phyloP scores from a whole-genome alignment of 2,888 invertebrate species.

The Eumacrocentrus americanus region DNA sequence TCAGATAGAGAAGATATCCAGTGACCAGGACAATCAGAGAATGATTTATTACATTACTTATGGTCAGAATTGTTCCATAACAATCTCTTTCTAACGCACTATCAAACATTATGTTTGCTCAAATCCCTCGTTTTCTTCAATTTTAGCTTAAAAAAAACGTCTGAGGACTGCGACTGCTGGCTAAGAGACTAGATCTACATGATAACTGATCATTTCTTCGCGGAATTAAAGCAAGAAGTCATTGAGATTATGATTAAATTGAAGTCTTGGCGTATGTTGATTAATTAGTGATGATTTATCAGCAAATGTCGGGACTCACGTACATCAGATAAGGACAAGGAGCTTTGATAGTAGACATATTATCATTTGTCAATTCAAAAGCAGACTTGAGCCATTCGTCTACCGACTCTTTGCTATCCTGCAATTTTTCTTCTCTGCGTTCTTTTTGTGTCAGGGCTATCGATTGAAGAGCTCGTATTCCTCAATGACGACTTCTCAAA shows the following conservation, averaged over 20 bases:
- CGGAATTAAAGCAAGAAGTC: not conserved
- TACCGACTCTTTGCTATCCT: too few relatives aligned
- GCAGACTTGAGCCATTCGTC: too few relatives aligned
- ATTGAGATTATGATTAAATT: not conserved
- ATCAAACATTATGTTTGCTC: not conserved
- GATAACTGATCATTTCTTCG: not conserved
- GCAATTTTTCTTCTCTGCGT: too few relatives aligned
- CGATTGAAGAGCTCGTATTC: too few relatives aligned
- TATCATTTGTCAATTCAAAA: too few relatives aligned
- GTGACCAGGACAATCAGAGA: conserved; percentile 39
- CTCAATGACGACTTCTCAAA: too few relatives aligned
- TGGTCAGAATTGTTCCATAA: conserved; percentile 24
- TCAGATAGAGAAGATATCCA: conserved; percentile 35
- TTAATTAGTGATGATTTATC: too few relatives aligned
- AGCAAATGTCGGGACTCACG: too few relatives aligned
- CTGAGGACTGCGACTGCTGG: not conserved
- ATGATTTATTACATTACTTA: conserved; percentile 39
- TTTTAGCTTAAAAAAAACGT: not conserved
- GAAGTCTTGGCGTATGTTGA: not conserved
- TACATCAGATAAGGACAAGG: too few relatives aligned
- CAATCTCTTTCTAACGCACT: not conserved
- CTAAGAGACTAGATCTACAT: not conserved
- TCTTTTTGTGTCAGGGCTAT: too few relatives aligned
- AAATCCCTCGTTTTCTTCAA: not conserved
- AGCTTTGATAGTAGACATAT: too few relatives aligned